phyloP scores from a whole-genome alignment of 2,797 vertebrate species.

The Passerculus sandwichensis region DNA sequence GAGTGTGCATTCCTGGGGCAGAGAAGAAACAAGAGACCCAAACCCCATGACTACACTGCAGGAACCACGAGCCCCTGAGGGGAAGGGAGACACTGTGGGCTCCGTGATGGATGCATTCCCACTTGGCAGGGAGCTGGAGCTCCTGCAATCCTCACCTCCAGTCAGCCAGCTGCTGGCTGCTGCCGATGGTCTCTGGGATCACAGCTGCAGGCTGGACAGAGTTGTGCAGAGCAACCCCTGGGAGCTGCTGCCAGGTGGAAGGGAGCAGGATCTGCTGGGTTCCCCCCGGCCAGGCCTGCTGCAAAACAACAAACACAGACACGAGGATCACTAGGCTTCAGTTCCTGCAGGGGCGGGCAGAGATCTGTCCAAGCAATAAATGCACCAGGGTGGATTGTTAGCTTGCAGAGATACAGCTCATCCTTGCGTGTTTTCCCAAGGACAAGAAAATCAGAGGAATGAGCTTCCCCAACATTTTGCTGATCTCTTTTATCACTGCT shows the following conservation, averaged over 20 bases:
- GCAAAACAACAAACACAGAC: slow-evolving; percentile 75
- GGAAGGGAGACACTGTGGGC: neutral
- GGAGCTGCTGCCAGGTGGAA: slow-evolving; percentile 97
- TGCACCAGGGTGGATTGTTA: slow-evolving; percentile 70
- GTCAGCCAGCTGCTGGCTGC: slow-evolving; percentile 84
- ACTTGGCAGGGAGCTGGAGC: neutral
- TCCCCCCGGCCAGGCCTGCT: slow-evolving; percentile 98
- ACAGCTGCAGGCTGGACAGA: slow-evolving; percentile 87
- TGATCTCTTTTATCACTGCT: neutral
- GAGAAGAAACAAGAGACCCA: neutral
- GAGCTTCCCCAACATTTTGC: neutral
- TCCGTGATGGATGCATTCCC: neutral
- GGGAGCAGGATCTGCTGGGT: slow-evolving; percentile 97
- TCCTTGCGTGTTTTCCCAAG: neutral
- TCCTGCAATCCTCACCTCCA: slow-evolving; percentile 85
- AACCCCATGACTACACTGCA: neutral
- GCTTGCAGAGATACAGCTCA: slow-evolving; percentile 78
- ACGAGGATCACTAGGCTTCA: slow-evolving; percentile 48
- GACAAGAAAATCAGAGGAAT: neutral
- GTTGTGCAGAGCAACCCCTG: slow-evolving; percentile 91
- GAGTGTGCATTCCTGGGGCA: slow-evolving; percentile 81
- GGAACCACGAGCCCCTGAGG: neutral
- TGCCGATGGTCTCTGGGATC: slow-evolving; percentile 82
- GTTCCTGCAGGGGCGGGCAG: neutral
- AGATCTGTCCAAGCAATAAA: slow-evolving; percentile 69